phyloP scores from a whole-genome alignment of 2,888 invertebrate genomes.

The Camptogramma bilineatum region DNA sequence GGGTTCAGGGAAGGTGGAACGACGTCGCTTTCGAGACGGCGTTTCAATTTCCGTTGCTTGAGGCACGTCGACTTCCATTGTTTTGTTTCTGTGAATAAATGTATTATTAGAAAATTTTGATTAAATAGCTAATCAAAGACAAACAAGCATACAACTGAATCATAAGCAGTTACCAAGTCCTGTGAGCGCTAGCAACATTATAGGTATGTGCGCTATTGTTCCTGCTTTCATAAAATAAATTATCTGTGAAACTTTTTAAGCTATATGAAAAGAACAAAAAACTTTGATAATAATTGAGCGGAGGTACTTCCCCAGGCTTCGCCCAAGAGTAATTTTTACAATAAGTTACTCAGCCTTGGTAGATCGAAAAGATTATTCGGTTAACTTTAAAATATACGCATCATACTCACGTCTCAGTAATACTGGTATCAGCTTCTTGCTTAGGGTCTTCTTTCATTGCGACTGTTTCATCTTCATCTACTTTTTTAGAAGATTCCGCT shows the following conservation, averaged over 20 bases:
- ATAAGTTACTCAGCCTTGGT: too few relatives aligned
- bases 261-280: too few relatives aligned
- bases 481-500: conserved; percentile 57
- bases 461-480: conserved; percentile 50
- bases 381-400: not conserved
- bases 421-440: conserved; percentile 49
- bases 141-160: not conserved
- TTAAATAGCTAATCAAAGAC: too few relatives aligned
- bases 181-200: too few relatives aligned
- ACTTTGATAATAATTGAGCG: too few relatives aligned
- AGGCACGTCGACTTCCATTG: conserved; percentile 50
- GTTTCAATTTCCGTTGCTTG: conserved; percentile 34
- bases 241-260: too few relatives aligned
- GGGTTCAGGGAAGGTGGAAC: conserved; percentile 68
- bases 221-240: too few relatives aligned
- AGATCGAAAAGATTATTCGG: not conserved
- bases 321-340: too few relatives aligned
- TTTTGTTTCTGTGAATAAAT: conserved; percentile 52
- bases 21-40: conserved; percentile 67
- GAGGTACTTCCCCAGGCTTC: too few relatives aligned
- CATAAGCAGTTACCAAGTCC: too few relatives aligned
- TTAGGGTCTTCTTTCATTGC: conserved; percentile 46
- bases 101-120: not conserved
- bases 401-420: conserved; percentile 44
- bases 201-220: too few relatives aligned